These are phyloP conservation scores for Prunella himalayana DNA, from an alignment of 2,113 vertebrate genomes.

Conservation along the genomic window DNA sequence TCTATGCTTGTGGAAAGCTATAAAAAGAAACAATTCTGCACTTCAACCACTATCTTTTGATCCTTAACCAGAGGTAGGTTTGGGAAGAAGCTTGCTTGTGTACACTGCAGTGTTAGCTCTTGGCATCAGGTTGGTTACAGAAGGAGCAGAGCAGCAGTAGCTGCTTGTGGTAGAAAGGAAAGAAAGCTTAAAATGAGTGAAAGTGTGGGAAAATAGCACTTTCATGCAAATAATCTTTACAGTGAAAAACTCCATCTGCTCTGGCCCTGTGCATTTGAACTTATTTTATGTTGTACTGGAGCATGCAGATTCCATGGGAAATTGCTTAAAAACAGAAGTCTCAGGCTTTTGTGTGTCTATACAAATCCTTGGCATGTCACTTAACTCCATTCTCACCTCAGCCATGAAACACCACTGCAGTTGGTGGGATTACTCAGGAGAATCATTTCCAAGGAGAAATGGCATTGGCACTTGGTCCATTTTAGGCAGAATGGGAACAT, in stretches of 20 bases:
- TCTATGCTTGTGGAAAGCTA: background rate
- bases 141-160: background rate
- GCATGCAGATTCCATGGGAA: background rate
- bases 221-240: background rate
- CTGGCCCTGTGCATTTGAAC: background rate
- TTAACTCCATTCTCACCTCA: background rate
- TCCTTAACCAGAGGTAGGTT: background rate
- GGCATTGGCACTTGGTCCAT: background rate
- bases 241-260: background rate
- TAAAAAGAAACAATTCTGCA: constrained; percentile 8
- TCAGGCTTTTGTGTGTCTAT: background rate
- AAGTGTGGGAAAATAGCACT: background rate
- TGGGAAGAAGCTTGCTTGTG: background rate
- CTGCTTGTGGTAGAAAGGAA: background rate
- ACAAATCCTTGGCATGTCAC: background rate
- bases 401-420: background rate
- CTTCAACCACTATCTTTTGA: background rate
- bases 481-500: background rate
- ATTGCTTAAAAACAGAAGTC: background rate
- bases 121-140: background rate
- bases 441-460: background rate
- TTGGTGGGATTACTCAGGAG: background rate
- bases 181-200: background rate
- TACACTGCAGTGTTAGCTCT: background rate
- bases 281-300: background rate